Conservation (phyloP, 35 echinoderm and acorn worm species). For the Diadema setosum region DNA sequence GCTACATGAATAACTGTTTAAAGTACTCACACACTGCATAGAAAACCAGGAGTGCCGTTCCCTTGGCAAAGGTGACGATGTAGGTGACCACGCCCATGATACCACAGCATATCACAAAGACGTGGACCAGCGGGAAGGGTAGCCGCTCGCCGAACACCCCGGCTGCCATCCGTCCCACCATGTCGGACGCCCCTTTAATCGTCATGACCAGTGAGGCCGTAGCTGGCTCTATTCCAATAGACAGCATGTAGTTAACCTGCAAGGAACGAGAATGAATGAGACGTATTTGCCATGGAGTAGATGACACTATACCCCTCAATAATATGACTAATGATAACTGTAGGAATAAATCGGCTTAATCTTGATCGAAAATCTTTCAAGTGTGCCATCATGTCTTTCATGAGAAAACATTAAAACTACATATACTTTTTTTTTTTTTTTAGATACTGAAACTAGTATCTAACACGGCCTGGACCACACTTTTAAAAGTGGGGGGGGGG, state of each 20-base stretch:
- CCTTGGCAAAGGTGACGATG: slow-evolving; percentile 57
- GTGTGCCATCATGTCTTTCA: too few species aligned
- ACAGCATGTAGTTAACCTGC: slow-evolving; percentile 82
- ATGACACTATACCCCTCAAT: background rate
- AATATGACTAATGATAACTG: background rate
- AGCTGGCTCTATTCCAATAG: slow-evolving; percentile 59
- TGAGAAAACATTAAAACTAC: too few species aligned
- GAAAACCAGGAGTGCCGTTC: slow-evolving; percentile 66
- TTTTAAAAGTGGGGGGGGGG: too few species aligned
- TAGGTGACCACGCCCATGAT: slow-evolving; percentile 83
- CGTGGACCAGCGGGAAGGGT: slow-evolving; percentile 81
- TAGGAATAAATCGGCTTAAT: too few species aligned
- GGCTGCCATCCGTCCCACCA: slow-evolving; percentile 72
- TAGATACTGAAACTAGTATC: too few species aligned
- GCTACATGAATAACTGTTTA: background rate
- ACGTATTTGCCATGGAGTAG: too few species aligned
- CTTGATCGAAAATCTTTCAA: too few species aligned
- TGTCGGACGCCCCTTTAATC: slow-evolving; percentile 72
- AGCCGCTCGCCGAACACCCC: slow-evolving; percentile 72
- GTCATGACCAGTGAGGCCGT: slow-evolving; percentile 78
- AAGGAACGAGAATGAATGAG: too few species aligned
- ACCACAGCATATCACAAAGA: slow-evolving; percentile 68
- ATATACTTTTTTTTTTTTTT: too few species aligned
- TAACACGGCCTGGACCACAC: too few species aligned
- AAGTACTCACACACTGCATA: slow-evolving; percentile 85